Evolutionary conservation across 2,797 vertebrate species (phyloP).

Genomic region (Limnodromus scolopaceus): DNA sequence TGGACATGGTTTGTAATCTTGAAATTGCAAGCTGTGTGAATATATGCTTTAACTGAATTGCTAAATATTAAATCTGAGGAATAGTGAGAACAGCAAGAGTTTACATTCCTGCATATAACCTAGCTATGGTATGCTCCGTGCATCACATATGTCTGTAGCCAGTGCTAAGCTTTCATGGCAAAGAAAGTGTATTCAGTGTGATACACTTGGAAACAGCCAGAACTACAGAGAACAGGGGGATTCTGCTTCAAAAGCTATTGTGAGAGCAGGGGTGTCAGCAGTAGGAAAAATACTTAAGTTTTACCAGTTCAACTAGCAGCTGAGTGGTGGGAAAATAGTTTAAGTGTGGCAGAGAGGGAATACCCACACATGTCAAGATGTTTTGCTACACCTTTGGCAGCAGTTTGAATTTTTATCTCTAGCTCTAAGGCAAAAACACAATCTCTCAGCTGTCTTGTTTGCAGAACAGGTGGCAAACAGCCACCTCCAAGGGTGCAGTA

Average conservation of each 20-base stretch:
- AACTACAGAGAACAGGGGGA: not conserved
- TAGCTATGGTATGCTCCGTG: not conserved
- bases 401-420: not conserved
- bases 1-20: not conserved
- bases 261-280: not conserved
- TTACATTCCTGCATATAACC: not conserved
- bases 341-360: not conserved
- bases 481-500: not conserved
- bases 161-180: not conserved
- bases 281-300: not conserved
- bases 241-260: not conserved
- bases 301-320: not conserved
- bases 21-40: not conserved
- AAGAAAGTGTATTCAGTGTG: not conserved
- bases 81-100: not conserved
- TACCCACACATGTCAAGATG: not conserved
- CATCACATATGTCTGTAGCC: accelerated
- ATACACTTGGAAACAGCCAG: not conserved
- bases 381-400: not conserved
- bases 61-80: not conserved
- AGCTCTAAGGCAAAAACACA: not conserved
- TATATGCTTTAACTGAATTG: not conserved
- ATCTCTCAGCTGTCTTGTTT: not conserved
- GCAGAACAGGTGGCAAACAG: not conserved
- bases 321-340: not conserved